Evolutionary conservation across 2,113 vertebrate genomes (phyloP), one percentile per base, ranked within the genome.

Genomic region (Chroicocephalus ridibundus): DNA sequence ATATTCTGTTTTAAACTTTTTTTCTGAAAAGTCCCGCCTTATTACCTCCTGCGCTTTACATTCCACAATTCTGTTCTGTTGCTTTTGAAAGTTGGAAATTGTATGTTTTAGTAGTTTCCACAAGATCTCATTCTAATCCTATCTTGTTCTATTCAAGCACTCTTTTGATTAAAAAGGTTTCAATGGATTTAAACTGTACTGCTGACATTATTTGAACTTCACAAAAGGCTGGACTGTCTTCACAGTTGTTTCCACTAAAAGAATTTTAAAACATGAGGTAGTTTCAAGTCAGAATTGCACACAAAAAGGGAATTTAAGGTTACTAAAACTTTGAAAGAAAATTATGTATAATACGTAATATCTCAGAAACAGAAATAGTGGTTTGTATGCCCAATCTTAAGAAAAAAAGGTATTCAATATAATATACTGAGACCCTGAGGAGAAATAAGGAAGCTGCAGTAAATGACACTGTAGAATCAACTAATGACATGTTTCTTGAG

Each of bases 111-210:
- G 31, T 47, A 22, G 42, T 61, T 96, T 88, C 32, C 51, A 55
- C 22, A 55, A 38, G 51, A 60, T 49, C 49, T 54, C 25, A 8
- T 74, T 91, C 20, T 66, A 92, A 86, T 31, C 29, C 32, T 51
- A 5, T 86, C 16, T 75, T 76, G 16, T 82, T 32, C 32, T 77
- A 65, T 38, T 86, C 57, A 86, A 84, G 21, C 8, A 87, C 10
- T 74, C 18, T n/a, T 93, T 82, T 93, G 19, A 89, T 94, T 42
- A 82, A 91, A 93, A 91, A 69, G 6, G 3, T 88, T 95, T 90
- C 47, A 74, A 11, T 4, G 6, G 46, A 77, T 71, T 93, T 92
- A 87, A 96, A 78, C 11, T 1, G 3, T 46, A 68, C 25, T 61
- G 34, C 11, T 93, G 40, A 68, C 91, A 89, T 54, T 55, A 82